Evolutionary conservation across 2,888 invertebrate species (phyloP).

Genomic region (Stomorhina lunata): DNA sequence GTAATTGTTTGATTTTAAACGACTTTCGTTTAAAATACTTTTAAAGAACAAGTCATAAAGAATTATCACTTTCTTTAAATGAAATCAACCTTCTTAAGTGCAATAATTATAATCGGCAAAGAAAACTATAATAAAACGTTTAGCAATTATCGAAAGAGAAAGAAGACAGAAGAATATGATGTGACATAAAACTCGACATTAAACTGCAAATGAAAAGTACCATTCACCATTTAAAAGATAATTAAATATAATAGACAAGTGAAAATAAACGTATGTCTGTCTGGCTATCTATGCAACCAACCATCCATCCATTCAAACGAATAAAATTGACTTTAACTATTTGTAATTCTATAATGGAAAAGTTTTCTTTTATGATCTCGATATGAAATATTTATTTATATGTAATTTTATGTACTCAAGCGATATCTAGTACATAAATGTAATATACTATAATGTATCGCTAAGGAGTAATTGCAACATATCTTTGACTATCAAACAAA

Average conservation of each 20-base stretch:
- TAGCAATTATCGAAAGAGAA: conserved; percentile 7
- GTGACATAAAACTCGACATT: not conserved
- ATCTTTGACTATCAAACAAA: conserved; percentile 23
- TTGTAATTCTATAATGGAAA: conserved; percentile 29
- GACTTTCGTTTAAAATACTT: not conserved
- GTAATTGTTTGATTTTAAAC: conserved; percentile 22
- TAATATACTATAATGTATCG: not conserved
- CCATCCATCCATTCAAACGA: not conserved
- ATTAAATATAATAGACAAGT: conserved; percentile 41
- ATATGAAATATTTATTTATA: not conserved
- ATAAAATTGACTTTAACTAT: conserved; percentile 22
- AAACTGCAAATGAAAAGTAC: conserved; percentile 24
- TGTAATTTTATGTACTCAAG: not conserved
- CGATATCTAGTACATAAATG: not conserved
- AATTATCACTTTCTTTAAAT: conserved; percentile 14
- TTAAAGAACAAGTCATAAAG: conserved; percentile 4
- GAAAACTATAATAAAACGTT: not conserved
- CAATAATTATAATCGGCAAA: conserved; percentile 16
- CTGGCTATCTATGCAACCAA: not conserved
- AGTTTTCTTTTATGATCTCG: conserved; percentile 32
- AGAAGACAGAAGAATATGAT: not conserved
- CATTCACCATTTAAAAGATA: conserved; percentile 45
- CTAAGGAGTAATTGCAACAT: conserved; percentile 30
- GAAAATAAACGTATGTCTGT: conserved; percentile 30
- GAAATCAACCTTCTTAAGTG: conserved; percentile 3